Evolutionary conservation across 2,888 invertebrate species (phyloP), one percentile per base, ranked within the genome.

Genomic region (Protophormia terraenovae): DNA sequence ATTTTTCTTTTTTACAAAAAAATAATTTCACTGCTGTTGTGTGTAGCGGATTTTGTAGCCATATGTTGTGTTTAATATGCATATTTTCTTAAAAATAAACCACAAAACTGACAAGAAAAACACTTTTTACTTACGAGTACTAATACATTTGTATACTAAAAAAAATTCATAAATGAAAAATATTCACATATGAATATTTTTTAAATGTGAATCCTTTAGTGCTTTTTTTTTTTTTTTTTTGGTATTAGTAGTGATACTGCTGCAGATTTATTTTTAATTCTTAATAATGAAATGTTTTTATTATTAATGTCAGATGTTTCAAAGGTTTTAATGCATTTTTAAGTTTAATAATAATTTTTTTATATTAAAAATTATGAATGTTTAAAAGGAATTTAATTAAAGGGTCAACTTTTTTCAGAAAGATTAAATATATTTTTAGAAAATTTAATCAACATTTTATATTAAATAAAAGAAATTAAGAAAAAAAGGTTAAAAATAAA

Each of bases 211-310:
- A 32, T 32, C n/a, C n/a, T 32, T 32, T 32, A 32, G 32, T 41
- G 14, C 3, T 12, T 41, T 41, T 41, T 41, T 41, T 4, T 16
- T 16, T 38, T 12, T 38, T 38, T 41, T 7, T 19, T 8, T 16
- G 4, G 2, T 19, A 19, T 5, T n/a, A n/a, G n/a, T n/a, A n/a
- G n/a, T n/a, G 32, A 32, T 32, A 32, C 3, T 32, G 2, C 4
- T 27, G 0, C 50, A 27, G 55, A 16, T 58, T 32, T 67, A 67
- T 77, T 58, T 67, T 24, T 78, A 69, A 60, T 47, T 60, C 35
- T 19, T 78, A 60, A 6, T 58, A 55, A 66, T 76, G 41, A 41
- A 2, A n/a, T n/a, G 14, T 22, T 10, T 10, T 6, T 14, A 16
- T 22, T 10, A 14, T 6, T 14, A 16, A 35, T 45, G 67, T 47